Evolutionary conservation across 2,113 vertebrate species (phyloP), one percentile per base, ranked within the genome.

Genomic region (Ibidorhyncha struthersii): DNA sequence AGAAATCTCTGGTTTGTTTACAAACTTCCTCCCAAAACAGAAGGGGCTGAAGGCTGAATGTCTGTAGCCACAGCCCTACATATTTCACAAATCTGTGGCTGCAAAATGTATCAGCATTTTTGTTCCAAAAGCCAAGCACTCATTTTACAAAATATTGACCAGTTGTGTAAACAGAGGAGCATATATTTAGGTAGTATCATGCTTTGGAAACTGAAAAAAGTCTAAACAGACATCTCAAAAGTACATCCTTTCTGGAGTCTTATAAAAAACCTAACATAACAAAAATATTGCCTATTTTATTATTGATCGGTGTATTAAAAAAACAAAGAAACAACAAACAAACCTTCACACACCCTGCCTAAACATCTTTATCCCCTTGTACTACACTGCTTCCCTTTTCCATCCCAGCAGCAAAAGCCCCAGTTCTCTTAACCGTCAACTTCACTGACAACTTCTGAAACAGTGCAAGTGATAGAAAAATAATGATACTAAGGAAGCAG

Each of bases 81-180:
- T 82, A 91, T 69, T 94, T 87, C 84, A 84, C 62, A 87, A 76
- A 92, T 70, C 72, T 78, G 94, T 71, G 76, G 83, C 86, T 76
- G 47, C 21, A 89, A 89, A 92, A 78, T 34, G 27, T n/a, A 88
- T 59, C 90, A 84, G 50, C 72, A 49, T 36, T 89, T 96, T 73
- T 78, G 74, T 62, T 96, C 43, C 77, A 84, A 76, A 93, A 95
- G 61, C 52, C 66, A 95, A 91, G 73, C 32, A 15, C 29, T 91
- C 76, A 21, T 80, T 95, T 91, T 34, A 87, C n/a, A 85, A 96
- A 90, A 86, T 72, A 89, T 62, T 94, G 66, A 93, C 61, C 73
- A 72, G 40, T 91, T 90, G 56, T 89, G 47, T 89, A 86, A 89
- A 92, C 43, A 94, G 78, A 94, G 26, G 55, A 21, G 1, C 4